Percentiles rank a stretch among this genome's conserved stretches.
Conservation (phyloP, 2,888 invertebrate genomes). For the Sepioteuthis lessoniana region DNA sequence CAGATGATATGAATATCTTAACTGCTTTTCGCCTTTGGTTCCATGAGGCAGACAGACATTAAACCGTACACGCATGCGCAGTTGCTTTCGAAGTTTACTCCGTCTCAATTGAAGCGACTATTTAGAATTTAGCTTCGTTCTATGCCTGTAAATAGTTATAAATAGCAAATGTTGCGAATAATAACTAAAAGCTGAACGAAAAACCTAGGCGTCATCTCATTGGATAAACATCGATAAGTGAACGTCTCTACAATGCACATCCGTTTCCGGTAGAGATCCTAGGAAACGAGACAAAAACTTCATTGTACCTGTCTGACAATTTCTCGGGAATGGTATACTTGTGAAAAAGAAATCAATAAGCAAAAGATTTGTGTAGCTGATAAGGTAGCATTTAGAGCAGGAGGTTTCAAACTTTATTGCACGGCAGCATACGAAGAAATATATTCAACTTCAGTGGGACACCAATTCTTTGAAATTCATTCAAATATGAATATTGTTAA, state of each 20-base stretch:
- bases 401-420: no score
- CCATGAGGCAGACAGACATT: no score
- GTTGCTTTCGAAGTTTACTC: not conserved
- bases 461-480: no score
- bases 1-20: no score
- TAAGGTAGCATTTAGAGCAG: not conserved
- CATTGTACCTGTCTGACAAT: not conserved
- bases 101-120: not conserved
- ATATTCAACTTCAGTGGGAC: no score
- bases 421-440: no score
- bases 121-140: not conserved
- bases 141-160: not conserved
- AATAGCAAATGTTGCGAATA: not conserved
- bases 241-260: not conserved
- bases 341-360: not conserved
- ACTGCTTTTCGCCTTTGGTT: no score
- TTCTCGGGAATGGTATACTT: not conserved
- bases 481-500: no score
- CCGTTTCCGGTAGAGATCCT: constrained; percentile 2
- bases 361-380: not conserved
- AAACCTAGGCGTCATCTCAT: not conserved
- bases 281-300: not conserved
- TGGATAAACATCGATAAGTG: not conserved
- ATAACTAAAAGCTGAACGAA: not conserved
- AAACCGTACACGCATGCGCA: not conserved